Base-by-base conservation (phyloP, 2,113 vertebrate genomes). In the Sialia sialis region DNA sequence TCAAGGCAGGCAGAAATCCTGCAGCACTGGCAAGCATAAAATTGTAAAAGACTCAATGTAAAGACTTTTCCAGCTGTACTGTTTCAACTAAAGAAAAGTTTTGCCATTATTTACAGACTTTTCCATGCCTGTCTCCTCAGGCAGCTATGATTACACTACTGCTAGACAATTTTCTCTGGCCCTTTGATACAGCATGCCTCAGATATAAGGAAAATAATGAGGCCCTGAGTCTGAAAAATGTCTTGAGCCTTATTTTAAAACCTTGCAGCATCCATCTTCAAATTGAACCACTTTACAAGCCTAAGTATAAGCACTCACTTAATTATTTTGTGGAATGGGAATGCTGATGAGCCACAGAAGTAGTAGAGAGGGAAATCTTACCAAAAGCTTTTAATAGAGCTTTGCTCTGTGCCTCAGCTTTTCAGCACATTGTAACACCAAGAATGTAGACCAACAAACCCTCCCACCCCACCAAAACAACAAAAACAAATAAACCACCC, bases 401-500 rank as follows among this genome's bases (percentile, higher is more conserved):
- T 89, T 90, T 83, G 9, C 30, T 89, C 21, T 64, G 15, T 72
- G 32, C n/a, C 44, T 13, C 25, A 60, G 0, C 13, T 69, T 73
- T 34, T 94, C 32, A 69, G 11, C 4, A 30, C 54, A 56, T 68
- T 69, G 3, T 46, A 79, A 68, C n/a, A 72, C 5, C 12, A 43
- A 18, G 44, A 10, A 5, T 73, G 15, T 27, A 69, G 52, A 69
- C 2, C 23, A 76, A 46, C 16, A 36, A 34, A 19, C 7, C 2
- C 5, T 7, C 9, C 5, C 7, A 21, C 4, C 6, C 6, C 22
- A 17, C 39, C 29, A 73, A 46, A 51, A 46, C 46, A 34, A 2
- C 8, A 43, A 13, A n/a, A 36, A 1, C 2, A 11, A 41, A 38
- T 0, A 39, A 48, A 43, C 1, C 8, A 39, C 15, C 0, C 7